phyloP scores from a whole-genome alignment of 2,888 invertebrate species.

The Tetropium fuscum region DNA sequence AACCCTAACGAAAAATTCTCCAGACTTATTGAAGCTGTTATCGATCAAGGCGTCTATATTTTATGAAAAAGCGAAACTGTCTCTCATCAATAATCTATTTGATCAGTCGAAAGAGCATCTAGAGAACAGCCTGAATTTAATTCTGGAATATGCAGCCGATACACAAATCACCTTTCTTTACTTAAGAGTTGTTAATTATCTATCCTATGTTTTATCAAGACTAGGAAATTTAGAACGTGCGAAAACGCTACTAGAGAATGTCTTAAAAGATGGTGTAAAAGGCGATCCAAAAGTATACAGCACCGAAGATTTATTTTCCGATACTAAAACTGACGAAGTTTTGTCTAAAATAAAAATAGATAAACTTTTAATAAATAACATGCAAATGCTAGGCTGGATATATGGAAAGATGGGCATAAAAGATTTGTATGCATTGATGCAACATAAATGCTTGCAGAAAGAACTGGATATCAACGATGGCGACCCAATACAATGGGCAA shows the following conservation, averaged over 20 bases:
- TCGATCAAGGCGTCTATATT: slow-evolving; percentile 60
- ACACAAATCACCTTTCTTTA: slow-evolving; percentile 66
- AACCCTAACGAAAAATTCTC: slow-evolving; percentile 34
- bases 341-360: slow-evolving; percentile 61
- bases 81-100: slow-evolving; percentile 50
- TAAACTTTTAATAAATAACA: slow-evolving; percentile 71
- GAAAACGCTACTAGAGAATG: slow-evolving; percentile 67
- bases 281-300: slow-evolving; percentile 55
- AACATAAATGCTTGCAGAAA: slow-evolving; percentile 70
- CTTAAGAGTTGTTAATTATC: slow-evolving; percentile 70
- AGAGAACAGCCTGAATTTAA: slow-evolving; percentile 54
- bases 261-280: slow-evolving; percentile 58
- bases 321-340: slow-evolving; percentile 55
- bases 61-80: slow-evolving; percentile 62
- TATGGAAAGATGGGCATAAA: slow-evolving; percentile 70
- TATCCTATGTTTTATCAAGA: slow-evolving; percentile 71
- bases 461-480: slow-evolving; percentile 71
- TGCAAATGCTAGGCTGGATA: slow-evolving; percentile 73
- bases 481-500: slow-evolving; percentile 71
- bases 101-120: slow-evolving; percentile 51
- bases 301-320: slow-evolving; percentile 69
- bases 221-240: slow-evolving; percentile 67
- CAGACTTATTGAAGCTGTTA: slow-evolving; percentile 51
- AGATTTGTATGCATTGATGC: slow-evolving; percentile 69
- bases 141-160: slow-evolving; percentile 50